These are phyloP conservation scores for Pelmatolapia mariae DNA, from an alignment of 2,113 vertebrate genomes.

Conservation along the genomic window DNA sequence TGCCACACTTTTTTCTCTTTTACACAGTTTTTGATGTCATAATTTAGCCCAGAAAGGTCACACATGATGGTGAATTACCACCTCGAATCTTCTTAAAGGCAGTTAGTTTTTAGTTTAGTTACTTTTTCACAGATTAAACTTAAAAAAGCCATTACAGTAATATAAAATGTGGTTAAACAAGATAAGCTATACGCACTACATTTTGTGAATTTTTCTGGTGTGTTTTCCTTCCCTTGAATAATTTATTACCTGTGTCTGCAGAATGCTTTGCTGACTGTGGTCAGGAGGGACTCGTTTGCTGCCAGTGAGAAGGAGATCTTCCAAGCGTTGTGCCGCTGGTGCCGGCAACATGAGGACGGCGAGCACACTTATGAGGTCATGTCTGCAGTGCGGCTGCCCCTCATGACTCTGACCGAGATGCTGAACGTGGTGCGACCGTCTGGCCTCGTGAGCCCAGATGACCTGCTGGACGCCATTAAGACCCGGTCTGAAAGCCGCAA, in stretches of 20 bases:
- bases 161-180: neutral
- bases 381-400: conserved; percentile 88
- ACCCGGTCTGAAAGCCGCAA: conserved; percentile 93
- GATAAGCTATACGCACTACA: neutral
- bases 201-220: neutral
- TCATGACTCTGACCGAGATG: conserved; percentile 96
- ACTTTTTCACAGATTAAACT: neutral
- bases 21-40: neutral
- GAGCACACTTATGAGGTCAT: conserved; percentile 82
- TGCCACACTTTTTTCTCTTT: neutral
- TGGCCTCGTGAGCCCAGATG: conserved; percentile 86
- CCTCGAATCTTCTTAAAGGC: neutral
- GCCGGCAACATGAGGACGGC: conserved; percentile 86
- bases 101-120: neutral
- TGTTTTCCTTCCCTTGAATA: neutral
- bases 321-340: conserved; percentile 91
- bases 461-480: conserved; percentile 97
- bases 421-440: conserved; percentile 93
- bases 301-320: conserved; percentile 96
- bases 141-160: neutral
- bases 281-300: conserved; percentile 90
- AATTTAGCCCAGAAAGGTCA: neutral
- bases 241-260: conserved; percentile 30
- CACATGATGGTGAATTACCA: neutral
- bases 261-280: conserved; percentile 86